Percentiles rank a stretch among this genome's conserved stretches.
Conservation (phyloP, 2,797 vertebrate genomes). For the Chanos chanos region DNA sequence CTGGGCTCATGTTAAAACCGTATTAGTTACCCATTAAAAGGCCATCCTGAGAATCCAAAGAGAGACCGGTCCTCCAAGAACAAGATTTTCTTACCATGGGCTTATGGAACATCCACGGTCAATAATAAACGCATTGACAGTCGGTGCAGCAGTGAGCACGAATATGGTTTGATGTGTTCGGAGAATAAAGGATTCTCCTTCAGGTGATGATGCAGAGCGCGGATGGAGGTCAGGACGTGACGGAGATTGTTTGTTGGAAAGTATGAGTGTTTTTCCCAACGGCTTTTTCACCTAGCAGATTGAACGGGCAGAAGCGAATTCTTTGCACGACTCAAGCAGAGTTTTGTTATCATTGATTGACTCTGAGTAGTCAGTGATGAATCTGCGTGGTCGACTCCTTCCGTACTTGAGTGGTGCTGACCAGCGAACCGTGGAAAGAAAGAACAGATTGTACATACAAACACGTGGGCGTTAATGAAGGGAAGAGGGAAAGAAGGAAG, state of each 20-base stretch:
- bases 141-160: no score
- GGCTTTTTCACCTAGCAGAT: neutral
- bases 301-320: conserved; percentile 14
- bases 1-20: no score
- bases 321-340: conserved; percentile 24
- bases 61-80: no score
- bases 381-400: neutral
- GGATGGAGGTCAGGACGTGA: no score
- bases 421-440: neutral
- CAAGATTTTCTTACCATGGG: no score
- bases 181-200: no score
- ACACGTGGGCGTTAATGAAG: neutral
- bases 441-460: neutral
- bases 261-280: neutral
- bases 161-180: no score
- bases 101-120: no score
- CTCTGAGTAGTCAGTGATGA: conserved; percentile 13
- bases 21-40: no score
- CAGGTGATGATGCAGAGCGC: no score
- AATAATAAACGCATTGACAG: no score
- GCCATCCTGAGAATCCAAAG: no score
- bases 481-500: neutral
- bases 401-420: neutral
- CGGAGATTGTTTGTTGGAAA: conserved; percentile 2
- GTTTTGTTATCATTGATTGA: conserved; percentile 35